Base-by-base conservation (phyloP, 2,797 vertebrate genomes). In the Hybognathus amarus region DNA sequence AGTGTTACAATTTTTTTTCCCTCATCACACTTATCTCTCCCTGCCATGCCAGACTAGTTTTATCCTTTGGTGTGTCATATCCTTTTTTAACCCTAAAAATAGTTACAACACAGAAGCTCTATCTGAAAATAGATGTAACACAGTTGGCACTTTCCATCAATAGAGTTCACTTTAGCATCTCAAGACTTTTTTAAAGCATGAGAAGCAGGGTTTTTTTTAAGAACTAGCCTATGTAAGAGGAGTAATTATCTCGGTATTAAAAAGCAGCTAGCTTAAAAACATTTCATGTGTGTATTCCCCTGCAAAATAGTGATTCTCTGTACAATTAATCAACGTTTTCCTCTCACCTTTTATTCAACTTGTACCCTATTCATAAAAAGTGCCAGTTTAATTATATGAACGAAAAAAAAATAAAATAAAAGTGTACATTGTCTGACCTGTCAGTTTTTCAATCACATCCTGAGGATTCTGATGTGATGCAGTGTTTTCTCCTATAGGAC, bases 51-150 rank as follows among this genome's bases (percentile, higher is more conserved):
- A 73, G 59, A 59, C 69, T 76, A 47, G 24, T 80, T 27, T 77
- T 82, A 83, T 86, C 78, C 27, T n/a, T 69, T 78, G 54, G 27
- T 79, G 45, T 71, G 36, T 84, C 42, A 82, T 73, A 86, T 88
- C 85, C 89, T 33, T 69, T 63, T 50, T 76, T 12, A 64, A 80
- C 24, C 40, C 77, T 61, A 74, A 77, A 63, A 83, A 87, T 50
- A 79, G 27, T 24, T 82, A 8, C 30, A 27, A n/a, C 40, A 50
- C 27, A 78, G 24, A 40, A 20, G 27, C 27, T 70, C 4, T 22
- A 22, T 15, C 24, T 73, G n/a, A 70, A 30, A 74, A n/a, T 1
- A 67, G 42, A 64, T 6, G 6, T 17, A 50, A 42, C 22, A 85
- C 24, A 50, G 12, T 20, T 56, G 17, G 6, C 12, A 40, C 30